Percentiles rank a stretch among this genome's conserved stretches.
These are phyloP conservation scores for Vultur gryphus DNA, from an alignment of 2,797 vertebrate genomes.

Conservation along the genomic window DNA sequence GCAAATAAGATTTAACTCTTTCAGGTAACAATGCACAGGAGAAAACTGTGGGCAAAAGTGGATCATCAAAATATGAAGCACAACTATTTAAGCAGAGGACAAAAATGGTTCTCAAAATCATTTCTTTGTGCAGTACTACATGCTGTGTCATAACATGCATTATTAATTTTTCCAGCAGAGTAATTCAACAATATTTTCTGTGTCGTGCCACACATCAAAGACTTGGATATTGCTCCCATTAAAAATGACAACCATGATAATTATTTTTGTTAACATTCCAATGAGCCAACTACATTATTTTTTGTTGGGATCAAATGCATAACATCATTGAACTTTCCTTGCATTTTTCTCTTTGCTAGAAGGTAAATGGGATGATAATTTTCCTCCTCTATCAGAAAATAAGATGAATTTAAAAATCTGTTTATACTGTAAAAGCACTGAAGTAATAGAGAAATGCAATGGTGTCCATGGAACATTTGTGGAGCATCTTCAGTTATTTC, in stretches of 20 bases:
- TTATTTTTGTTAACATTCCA: neutral
- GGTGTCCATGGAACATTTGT: neutral
- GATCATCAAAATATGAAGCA: neutral
- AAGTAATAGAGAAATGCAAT: neutral
- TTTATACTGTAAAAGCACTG: neutral
- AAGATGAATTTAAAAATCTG: neutral
- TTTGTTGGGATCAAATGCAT: neutral
- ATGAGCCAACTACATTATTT: neutral
- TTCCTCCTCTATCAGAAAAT: neutral
- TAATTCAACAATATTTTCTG: neutral
- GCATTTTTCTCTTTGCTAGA: neutral
- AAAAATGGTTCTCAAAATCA: neutral
- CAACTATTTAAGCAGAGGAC: neutral
- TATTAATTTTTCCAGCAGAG: slow-evolving; percentile 15
- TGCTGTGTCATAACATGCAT: neutral
- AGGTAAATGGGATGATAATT: neutral
- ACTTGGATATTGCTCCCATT: neutral
- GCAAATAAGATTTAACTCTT: neutral
- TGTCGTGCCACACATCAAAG: neutral
- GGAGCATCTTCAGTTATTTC: neutral
- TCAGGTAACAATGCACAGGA: neutral
- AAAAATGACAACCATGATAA: neutral
- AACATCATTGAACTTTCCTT: neutral
- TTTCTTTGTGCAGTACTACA: neutral
- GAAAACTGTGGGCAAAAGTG: neutral